Evolutionary conservation across 2,797 vertebrate genomes (phyloP).

Genomic region (Lagorchestes hirsutus): DNA sequence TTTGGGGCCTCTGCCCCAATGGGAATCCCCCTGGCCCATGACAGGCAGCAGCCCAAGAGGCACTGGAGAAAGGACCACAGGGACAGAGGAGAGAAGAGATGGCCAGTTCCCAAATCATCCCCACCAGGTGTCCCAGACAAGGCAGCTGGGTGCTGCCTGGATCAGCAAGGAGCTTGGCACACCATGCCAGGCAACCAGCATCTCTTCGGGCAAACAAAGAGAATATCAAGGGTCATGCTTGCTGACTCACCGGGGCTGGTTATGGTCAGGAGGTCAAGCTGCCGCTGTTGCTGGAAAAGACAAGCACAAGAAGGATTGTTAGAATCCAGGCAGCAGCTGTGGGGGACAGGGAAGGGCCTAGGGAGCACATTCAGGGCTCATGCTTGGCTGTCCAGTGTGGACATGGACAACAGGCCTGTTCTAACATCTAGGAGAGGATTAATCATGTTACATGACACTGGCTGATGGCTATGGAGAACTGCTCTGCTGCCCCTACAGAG

Average conservation of each 20-base stretch:
- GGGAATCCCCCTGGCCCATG: not conserved
- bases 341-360: constrained; percentile 43
- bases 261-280: constrained; percentile 96
- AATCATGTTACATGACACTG: constrained; percentile 69
- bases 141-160: constrained; percentile 32
- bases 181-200: constrained; percentile 11
- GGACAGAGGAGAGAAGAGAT: not conserved
- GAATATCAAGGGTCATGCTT: not conserved
- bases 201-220: constrained; percentile 72
- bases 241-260: constrained; percentile 94
- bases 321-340: constrained; percentile 46
- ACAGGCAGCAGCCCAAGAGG: not conserved
- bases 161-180: constrained; percentile 47
- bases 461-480: constrained; percentile 59
- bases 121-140: not conserved
- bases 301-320: constrained; percentile 78
- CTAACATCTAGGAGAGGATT: constrained; percentile 74
- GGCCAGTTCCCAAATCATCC: too few species aligned
- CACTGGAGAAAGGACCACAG: not conserved
- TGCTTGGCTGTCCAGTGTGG: constrained; percentile 76
- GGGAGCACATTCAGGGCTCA: constrained; percentile 2
- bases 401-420: constrained; percentile 67
- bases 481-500: not conserved
- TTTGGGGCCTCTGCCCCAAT: not conserved
- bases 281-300: constrained; percentile 95